Percentiles rank a stretch among this genome's conserved stretches.
phyloP scores from a whole-genome alignment of 2,113 vertebrate species.

The Isichthys henryi region DNA sequence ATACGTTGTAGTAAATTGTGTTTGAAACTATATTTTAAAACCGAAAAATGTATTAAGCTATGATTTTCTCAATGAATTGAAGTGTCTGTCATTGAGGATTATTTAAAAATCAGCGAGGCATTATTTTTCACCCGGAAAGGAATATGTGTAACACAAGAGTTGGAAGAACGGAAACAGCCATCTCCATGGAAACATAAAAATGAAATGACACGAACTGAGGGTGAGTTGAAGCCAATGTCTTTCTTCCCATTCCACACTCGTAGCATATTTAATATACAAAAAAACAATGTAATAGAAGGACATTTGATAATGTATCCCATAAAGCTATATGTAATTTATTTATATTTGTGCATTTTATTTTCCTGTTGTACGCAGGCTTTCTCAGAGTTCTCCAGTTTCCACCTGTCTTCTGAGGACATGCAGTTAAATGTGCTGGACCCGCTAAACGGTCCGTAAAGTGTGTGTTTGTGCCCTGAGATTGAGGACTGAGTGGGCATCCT shows the following conservation, averaged over 20 bases:
- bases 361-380: neutral
- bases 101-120: neutral
- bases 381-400: neutral
- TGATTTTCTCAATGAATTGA: neutral
- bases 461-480: neutral
- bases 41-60: neutral
- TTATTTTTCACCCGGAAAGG: conserved; percentile 21
- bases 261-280: neutral
- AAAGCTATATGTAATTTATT: neutral
- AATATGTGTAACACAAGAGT: conserved; percentile 13
- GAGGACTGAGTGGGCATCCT: too few relatives aligned
- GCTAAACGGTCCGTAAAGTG: neutral
- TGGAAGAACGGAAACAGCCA: conserved; percentile 13
- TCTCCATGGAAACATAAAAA: conserved; percentile 53
- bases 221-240: neutral
- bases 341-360: neutral
- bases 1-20: neutral
- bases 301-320: neutral
- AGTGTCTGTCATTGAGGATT: neutral
- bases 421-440: neutral
- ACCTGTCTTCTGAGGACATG: neutral
- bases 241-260: neutral
- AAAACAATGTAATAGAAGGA: neutral
- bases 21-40: neutral
- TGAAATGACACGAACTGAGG: neutral